Conservation (phyloP, 2,797 vertebrate species). For the Aplochiton taeniatus region DNA sequence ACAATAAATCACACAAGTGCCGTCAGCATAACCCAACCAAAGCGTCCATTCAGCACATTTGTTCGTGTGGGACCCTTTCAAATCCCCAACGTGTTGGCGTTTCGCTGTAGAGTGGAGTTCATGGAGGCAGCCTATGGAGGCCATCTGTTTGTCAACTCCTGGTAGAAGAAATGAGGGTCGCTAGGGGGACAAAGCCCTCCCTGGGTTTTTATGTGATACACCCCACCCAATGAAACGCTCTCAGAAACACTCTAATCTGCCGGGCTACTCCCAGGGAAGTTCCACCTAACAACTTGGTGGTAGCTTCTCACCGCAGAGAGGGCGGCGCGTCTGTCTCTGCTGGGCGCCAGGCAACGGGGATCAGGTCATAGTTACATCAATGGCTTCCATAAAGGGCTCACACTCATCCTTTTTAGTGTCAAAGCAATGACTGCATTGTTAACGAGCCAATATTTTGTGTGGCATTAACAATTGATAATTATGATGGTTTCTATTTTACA, state of each 20-base stretch:
- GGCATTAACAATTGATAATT: too few species aligned
- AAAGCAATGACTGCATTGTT: not conserved
- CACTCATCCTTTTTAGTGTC: not conserved
- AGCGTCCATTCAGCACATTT: conserved; percentile 40
- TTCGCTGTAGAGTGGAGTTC: conserved; percentile 25
- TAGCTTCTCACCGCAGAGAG: conserved; percentile 39
- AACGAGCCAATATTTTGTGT: not conserved
- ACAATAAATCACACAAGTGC: conserved; percentile 14
- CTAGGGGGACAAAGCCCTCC: conserved; percentile 40
- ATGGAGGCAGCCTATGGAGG: conserved; percentile 34
- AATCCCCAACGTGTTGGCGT: conserved; percentile 14
- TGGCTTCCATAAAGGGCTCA: conserved; percentile 23
- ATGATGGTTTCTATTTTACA: too few species aligned
- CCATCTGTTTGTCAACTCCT: conserved; percentile 61
- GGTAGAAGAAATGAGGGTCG: conserved; percentile 52
- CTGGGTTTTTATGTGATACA: conserved; percentile 59
- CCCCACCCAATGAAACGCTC: conserved; percentile 46
- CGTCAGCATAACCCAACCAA: conserved; percentile 11
- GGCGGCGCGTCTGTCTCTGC: conserved; percentile 45
- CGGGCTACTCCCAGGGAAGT: conserved; percentile 38
- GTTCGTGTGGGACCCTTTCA: conserved; percentile 38
- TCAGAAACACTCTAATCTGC: conserved; percentile 47
- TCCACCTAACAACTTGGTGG: conserved; percentile 34
- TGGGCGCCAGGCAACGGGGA: conserved; percentile 18
- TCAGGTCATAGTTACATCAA: conserved; percentile 10